phyloP scores from a whole-genome alignment of 2,113 vertebrate genomes.

The Hemibagrus wyckioides region DNA sequence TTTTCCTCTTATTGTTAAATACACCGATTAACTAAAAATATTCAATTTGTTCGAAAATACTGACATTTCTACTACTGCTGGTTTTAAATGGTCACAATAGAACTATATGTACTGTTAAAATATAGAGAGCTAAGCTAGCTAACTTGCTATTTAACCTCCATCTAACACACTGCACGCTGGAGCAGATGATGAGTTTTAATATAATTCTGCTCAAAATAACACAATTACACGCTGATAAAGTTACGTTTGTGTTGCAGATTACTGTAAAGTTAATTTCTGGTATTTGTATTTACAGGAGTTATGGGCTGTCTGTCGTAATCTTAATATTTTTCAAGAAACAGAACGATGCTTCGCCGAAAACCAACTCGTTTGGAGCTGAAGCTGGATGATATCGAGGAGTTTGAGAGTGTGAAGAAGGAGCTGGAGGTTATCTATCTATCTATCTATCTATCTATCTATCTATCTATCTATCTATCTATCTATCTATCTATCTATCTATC shows the following conservation, averaged over 20 bases:
- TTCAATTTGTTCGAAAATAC: neutral
- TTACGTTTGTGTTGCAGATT: neutral
- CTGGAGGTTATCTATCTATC: too few relatives aligned
- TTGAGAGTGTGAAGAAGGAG: slow-evolving; percentile 91
- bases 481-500: too few relatives aligned
- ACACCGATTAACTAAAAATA: neutral
- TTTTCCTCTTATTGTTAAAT: neutral
- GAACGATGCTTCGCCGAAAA: slow-evolving; percentile 86
- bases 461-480: too few relatives aligned
- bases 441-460: too few relatives aligned
- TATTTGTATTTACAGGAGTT: neutral
- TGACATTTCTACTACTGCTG: neutral
- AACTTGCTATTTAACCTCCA: neutral
- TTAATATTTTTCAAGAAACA: neutral
- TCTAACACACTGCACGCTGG: neutral
- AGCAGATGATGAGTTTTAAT: neutral
- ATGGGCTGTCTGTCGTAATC: neutral
- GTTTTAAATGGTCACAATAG: neutral
- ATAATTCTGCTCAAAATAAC: neutral
- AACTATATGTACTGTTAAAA: neutral
- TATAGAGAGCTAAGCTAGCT: neutral
- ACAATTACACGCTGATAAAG: neutral
- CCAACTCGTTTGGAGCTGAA: slow-evolving; percentile 94
- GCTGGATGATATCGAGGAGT: slow-evolving; percentile 93
- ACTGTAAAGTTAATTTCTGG: neutral